A percentile compares a stretch with the other conserved stretches of the same genome.
Evolutionary conservation across 2,888 invertebrate species (phyloP).

Genomic region (Dexiosoma caninum): DNA sequence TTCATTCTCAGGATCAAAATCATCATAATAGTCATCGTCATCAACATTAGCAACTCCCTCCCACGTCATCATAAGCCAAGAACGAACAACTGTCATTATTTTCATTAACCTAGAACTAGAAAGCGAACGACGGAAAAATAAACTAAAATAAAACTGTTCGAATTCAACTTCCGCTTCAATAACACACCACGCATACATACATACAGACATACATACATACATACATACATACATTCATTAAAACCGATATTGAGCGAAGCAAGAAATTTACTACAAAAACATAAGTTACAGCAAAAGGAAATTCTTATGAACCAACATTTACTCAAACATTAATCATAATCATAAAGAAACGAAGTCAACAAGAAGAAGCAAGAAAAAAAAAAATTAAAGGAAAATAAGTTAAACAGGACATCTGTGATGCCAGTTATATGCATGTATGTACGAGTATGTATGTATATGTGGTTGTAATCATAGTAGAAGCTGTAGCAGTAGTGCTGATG

Average conservation of each 20-base stretch:
- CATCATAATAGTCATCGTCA: slow-evolving; percentile 44
- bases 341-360: slow-evolving; percentile 39
- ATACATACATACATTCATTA: too few relatives aligned
- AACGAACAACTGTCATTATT: slow-evolving; percentile 61
- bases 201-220: too few relatives aligned
- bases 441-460: too few relatives aligned
- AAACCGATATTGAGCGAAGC: slow-evolving; percentile 9
- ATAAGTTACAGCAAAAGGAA: not conserved
- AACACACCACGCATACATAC: slow-evolving; percentile 24
- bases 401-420: slow-evolving; percentile 62
- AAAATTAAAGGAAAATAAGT: slow-evolving; percentile 39
- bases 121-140: slow-evolving; percentile 10
- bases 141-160: slow-evolving; percentile 34
- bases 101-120: slow-evolving; percentile 62
- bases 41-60: slow-evolving; percentile 3
- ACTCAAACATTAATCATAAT: slow-evolving; percentile 61
- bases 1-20: slow-evolving; percentile 59
- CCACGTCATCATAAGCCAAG: slow-evolving; percentile 23
- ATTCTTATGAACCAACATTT: slow-evolving; percentile 52
- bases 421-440: too few relatives aligned
- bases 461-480: not conserved
- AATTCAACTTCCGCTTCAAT: slow-evolving; percentile 58
- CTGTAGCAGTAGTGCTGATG: slow-evolving; percentile 1
- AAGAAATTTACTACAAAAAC: slow-evolving; percentile 16
- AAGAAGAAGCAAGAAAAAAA: not conserved